Conservation (phyloP, 2,888 invertebrate species). For the Ennomos quercinarius region DNA sequence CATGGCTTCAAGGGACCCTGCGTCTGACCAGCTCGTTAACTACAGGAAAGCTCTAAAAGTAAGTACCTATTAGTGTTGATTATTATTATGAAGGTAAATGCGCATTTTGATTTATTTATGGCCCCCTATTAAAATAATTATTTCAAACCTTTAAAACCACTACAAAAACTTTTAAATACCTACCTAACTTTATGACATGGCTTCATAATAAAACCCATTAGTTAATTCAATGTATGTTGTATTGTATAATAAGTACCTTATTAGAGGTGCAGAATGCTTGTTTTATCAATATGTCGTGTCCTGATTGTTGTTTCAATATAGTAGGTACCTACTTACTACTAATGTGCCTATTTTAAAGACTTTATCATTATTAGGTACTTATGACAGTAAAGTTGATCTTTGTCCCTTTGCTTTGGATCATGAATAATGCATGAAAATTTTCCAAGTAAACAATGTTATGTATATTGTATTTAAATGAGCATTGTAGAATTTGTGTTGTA, state of each 20-base stretch:
- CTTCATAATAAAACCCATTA: no score
- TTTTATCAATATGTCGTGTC: constrained; percentile 1
- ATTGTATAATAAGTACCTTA: neutral
- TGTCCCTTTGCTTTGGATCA: constrained; percentile 20
- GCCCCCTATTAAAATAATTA: neutral
- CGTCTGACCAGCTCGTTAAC: constrained; percentile 87
- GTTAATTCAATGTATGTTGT: neutral
- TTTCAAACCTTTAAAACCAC: no score
- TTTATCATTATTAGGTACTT: constrained; percentile 6
- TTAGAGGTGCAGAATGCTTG: neutral
- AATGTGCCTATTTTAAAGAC: no score
- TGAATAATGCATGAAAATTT: constrained; percentile 21
- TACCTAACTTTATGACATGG: no score
- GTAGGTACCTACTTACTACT: neutral
- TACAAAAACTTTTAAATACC: no score
- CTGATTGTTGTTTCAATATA: constrained; percentile 3
- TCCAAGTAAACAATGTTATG: constrained; percentile 10
- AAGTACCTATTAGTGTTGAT: constrained; percentile 46
- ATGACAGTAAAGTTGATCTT: constrained; percentile 13
- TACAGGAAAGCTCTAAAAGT: constrained; percentile 87
- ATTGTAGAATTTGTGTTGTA: constrained; percentile 5
- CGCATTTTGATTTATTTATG: neutral
- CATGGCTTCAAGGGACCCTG: constrained; percentile 84
- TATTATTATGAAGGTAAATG: neutral
- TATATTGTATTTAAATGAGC: constrained; percentile 20